A percentile compares a stretch with the other conserved stretches of the same genome.
Evolutionary conservation across 2,888 invertebrate species (phyloP).

Genomic region (Brachycybe producta): DNA sequence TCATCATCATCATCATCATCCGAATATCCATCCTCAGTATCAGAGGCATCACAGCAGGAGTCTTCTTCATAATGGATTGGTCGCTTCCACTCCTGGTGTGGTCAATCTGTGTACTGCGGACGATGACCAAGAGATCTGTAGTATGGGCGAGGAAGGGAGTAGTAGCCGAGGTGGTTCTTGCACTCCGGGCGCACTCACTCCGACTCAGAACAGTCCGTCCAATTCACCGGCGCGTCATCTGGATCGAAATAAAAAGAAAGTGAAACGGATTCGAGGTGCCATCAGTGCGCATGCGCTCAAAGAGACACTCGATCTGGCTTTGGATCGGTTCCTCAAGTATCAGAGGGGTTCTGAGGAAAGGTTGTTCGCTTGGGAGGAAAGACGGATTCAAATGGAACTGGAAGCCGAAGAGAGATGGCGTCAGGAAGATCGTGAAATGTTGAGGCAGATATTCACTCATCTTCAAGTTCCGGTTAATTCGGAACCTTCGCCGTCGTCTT

Average conservation of each 20-base stretch:
- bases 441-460: constrained; percentile 5
- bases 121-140: constrained; percentile 7
- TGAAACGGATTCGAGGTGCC: background rate
- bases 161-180: constrained; percentile 8
- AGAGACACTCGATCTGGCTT: constrained; percentile 5
- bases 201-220: constrained; percentile 1
- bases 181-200: background rate
- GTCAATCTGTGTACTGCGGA: background rate
- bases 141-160: constrained; percentile 16
- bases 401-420: constrained; percentile 17
- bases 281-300: constrained; percentile 1
- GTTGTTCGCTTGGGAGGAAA: constrained; percentile 12
- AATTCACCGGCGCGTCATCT: background rate
- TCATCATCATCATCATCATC: background rate
- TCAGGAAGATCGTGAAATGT: constrained; percentile 12
- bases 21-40: background rate
- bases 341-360: constrained; percentile 13
- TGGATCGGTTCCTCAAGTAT: constrained; percentile 14
- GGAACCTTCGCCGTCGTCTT: constrained; percentile 3
- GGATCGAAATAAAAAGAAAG: background rate
- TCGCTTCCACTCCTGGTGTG: background rate
- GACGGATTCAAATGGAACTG: constrained; percentile 14
- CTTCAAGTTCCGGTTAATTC: background rate
- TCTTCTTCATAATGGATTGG: constrained; percentile 4
- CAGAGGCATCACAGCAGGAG: constrained; percentile 3